Percentiles rank a stretch among this genome's conserved stretches.
phyloP scores from a whole-genome alignment of 2,888 invertebrate genomes.

The Tipula unca region DNA sequence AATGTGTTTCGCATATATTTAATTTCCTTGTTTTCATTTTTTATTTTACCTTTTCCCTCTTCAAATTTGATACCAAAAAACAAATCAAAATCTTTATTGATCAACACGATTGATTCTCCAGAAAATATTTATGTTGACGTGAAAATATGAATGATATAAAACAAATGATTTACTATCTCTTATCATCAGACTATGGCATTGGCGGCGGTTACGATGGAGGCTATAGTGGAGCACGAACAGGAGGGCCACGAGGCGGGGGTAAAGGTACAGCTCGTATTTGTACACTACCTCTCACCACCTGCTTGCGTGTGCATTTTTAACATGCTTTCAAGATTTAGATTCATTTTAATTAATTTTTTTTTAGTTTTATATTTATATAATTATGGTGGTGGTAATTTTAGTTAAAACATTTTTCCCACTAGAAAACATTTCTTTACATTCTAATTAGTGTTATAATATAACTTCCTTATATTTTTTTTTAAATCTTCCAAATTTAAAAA shows the following conservation, averaged over 20 bases:
- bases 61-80: not conserved
- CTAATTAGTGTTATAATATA: slow-evolving; percentile 20
- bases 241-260: slow-evolving; percentile 72
- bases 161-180: slow-evolving; percentile 16
- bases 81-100: not conserved
- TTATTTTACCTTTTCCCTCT: not conserved
- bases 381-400: slow-evolving; percentile 21
- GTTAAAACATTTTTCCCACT: slow-evolving; percentile 19
- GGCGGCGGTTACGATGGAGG: slow-evolving; percentile 85
- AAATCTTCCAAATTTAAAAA: not conserved
- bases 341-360: slow-evolving; percentile 16
- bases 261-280: slow-evolving; percentile 56
- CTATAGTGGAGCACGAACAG: slow-evolving; percentile 68
- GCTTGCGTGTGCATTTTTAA: slow-evolving; percentile 22
- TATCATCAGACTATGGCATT: slow-evolving; percentile 66
- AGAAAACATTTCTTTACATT: slow-evolving; percentile 18
- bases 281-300: slow-evolving; percentile 26
- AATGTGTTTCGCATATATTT: slow-evolving; percentile 33
- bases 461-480: slow-evolving; percentile 18
- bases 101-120: not conserved
- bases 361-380: slow-evolving; percentile 20
- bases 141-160: not conserved
- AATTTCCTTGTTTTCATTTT: slow-evolving; percentile 27
- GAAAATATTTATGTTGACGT: not conserved
- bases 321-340: slow-evolving; percentile 17